phyloP scores from a whole-genome alignment of 1,140 invertebrate genomes.

The Daktulosphaira vitifoliae region DNA sequence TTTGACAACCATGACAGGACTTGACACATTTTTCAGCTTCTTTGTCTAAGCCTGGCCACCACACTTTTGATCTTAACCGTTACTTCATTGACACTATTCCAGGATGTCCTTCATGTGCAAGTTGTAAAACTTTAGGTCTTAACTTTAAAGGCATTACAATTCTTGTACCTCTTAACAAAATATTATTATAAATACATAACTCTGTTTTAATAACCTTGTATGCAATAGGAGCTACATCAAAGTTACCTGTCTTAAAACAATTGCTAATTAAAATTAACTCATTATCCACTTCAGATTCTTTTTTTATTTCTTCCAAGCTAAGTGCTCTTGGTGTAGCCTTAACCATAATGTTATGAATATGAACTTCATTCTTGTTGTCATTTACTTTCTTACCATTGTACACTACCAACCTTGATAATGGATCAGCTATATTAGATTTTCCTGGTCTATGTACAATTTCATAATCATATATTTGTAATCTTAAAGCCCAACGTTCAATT shows the following conservation, averaged over 20 bases:
- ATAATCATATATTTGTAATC: slow-evolving; percentile 13
- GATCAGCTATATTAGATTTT: slow-evolving; percentile 4
- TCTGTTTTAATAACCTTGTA: neutral
- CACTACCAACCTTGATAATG: slow-evolving; percentile 1
- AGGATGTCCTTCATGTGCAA: slow-evolving; percentile 41
- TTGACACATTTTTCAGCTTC: slow-evolving; percentile 39
- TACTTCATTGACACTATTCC: slow-evolving; percentile 41
- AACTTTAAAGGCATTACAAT: slow-evolving; percentile 37
- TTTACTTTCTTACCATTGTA: too few species aligned
- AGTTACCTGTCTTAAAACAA: neutral
- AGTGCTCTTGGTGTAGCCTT: neutral
- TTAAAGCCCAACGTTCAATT: slow-evolving; percentile 35
- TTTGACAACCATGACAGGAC: slow-evolving; percentile 37
- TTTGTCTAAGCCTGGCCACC: slow-evolving; percentile 42
- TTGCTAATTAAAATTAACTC: neutral
- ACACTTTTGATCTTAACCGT: slow-evolving; percentile 42
- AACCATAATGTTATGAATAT: neutral
- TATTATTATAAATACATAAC: neutral
- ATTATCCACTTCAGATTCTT: neutral
- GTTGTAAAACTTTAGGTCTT: slow-evolving; percentile 35
- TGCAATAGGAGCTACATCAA: neutral
- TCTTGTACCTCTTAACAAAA: slow-evolving; percentile 35
- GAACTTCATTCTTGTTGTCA: neutral
- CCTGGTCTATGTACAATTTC: neutral
- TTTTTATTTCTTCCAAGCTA: neutral